These are phyloP conservation scores for Smutsia gigantea DNA, from an alignment of 2,797 vertebrate genomes.

Conservation along the genomic window DNA sequence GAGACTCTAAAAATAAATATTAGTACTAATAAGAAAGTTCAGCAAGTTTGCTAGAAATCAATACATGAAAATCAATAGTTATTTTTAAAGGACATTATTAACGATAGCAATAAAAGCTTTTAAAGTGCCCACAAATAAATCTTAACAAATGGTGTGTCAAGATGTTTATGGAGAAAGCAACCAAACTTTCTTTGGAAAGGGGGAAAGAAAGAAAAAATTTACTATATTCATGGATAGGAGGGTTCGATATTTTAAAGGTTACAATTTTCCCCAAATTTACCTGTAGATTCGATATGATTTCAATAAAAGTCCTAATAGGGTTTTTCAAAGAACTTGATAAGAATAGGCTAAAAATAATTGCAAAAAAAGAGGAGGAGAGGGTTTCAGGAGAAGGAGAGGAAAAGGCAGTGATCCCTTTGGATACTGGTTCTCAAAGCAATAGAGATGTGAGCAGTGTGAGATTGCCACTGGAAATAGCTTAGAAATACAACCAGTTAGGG, in stretches of 20 bases:
- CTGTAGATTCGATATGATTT: slow-evolving; percentile 46
- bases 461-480: not conserved
- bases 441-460: slow-evolving; percentile 2
- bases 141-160: slow-evolving; percentile 41
- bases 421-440: slow-evolving; percentile 19
- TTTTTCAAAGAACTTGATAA: slow-evolving; percentile 45
- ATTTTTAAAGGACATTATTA: slow-evolving; percentile 69
- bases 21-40: slow-evolving; percentile 58
- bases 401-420: not conserved
- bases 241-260: slow-evolving; percentile 32
- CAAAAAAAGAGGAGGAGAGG: not conserved
- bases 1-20: slow-evolving; percentile 62
- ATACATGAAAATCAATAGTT: slow-evolving; percentile 73
- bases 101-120: slow-evolving; percentile 65
- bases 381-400: not conserved
- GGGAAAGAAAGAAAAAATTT: slow-evolving; percentile 46
- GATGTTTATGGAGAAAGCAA: slow-evolving; percentile 61
- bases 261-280: slow-evolving; percentile 9
- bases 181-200: slow-evolving; percentile 56
- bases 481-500: not conserved
- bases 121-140: slow-evolving; percentile 70
- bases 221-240: slow-evolving; percentile 23
- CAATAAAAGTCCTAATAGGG: slow-evolving; percentile 1
- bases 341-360: not conserved
- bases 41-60: slow-evolving; percentile 65